phyloP scores from a whole-genome alignment of 2,888 invertebrate species.

The Druceiella hillmani region DNA sequence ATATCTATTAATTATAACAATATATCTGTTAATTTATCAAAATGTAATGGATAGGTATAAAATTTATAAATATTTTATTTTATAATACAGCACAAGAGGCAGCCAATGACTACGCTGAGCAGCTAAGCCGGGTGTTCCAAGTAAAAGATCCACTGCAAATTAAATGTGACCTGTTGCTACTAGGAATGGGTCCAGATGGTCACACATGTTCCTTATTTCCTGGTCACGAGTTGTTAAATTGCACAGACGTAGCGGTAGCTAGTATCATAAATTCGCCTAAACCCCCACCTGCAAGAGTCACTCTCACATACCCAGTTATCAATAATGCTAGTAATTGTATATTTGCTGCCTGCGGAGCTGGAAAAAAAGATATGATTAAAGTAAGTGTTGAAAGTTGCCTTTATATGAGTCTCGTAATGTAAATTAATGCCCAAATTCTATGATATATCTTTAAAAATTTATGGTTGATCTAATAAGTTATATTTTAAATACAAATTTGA shows the following conservation, averaged over 20 bases:
- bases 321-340: slow-evolving; percentile 80
- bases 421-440: slow-evolving; percentile 1
- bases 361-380: slow-evolving; percentile 86
- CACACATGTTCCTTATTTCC: slow-evolving; percentile 98
- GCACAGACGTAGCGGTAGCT: slow-evolving; percentile 65
- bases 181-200: slow-evolving; percentile 98
- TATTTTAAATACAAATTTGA: slow-evolving; percentile 3
- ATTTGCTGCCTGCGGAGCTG: slow-evolving; percentile 78
- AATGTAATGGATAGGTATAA: too few species aligned
- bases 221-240: slow-evolving; percentile 61
- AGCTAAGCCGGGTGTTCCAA: slow-evolving; percentile 59
- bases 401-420: neutral
- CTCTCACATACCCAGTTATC: slow-evolving; percentile 85
- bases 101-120: slow-evolving; percentile 66
- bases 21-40: too few species aligned
- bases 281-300: slow-evolving; percentile 86
- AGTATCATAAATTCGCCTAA: slow-evolving; percentile 92
- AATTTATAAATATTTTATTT: too few species aligned
- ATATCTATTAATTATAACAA: too few species aligned
- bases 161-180: slow-evolving; percentile 82
- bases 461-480: neutral
- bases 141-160: too few species aligned
- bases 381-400: slow-evolving; percentile 39
- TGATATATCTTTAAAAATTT: slow-evolving; percentile 2
- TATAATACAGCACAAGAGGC: slow-evolving; percentile 64